Evolutionary conservation across 2,797 vertebrate genomes (phyloP), one percentile per base, ranked within the genome.

Genomic region (Danionella dracula): DNA sequence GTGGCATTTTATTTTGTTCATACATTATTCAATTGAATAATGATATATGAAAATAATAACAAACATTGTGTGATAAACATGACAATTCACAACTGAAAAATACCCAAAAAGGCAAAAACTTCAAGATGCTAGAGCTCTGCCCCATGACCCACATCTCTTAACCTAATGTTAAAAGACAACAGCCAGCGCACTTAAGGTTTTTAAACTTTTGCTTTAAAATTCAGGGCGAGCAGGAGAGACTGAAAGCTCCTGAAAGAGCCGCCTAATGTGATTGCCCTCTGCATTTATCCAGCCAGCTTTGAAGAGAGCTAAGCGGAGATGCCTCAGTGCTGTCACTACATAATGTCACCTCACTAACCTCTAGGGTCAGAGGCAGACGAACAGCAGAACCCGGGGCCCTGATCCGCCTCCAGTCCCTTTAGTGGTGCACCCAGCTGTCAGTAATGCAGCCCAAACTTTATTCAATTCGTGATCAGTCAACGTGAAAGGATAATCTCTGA

Each of bases 401-500:
- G 85, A 88, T 90, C 89, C 88, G 83, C 63, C 86, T 72, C 83
- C 80, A 81, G 83, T 76, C 78, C 79, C 91, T 92, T 91, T 92
- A 92, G 91, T 85, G 87, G 88, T 87, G 88, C 92, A 90, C 82
- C 90, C 77, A 84, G 86, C 90, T 90, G 79, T 92, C 92, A 94
- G 90, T 93, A 93, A 94, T 89, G 35, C 81, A 80, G 82, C 85
- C 84, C 76, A 84, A 90, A 88, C 90, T 92, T 94, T 90, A 92
- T 93, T 93, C 93, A 94, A 83, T 86, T 81, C 80, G 82, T 86
- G 89, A 88, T 91, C 90, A 87, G 85, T 86, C 76, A 76, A 87
- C 85, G 91, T 92, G 91, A 91, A 92, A 92, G 92, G 92, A 94
- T 95, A 94, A 96, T 93, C 93, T 94, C 89, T 92, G 92, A 94